Conservation (phyloP, 2,888 invertebrate genomes). For the Tenodera sinensis region DNA sequence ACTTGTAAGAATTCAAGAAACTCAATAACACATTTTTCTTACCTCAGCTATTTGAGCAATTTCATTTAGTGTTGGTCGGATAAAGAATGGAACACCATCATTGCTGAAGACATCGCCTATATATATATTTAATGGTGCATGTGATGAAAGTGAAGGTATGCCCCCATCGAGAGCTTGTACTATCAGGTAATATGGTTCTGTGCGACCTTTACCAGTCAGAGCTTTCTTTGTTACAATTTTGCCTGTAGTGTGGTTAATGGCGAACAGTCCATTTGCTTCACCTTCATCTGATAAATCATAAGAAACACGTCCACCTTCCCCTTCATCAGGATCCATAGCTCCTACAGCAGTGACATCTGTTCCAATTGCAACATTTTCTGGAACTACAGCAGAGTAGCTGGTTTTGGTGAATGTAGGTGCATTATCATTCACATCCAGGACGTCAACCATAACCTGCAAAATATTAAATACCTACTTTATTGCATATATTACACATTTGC, state of each 20-base stretch:
- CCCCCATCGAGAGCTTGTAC: conserved; percentile 70
- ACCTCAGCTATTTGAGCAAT: conserved; percentile 68
- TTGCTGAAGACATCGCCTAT: conserved; percentile 78
- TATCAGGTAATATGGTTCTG: conserved; percentile 65
- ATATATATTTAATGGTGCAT: conserved; percentile 60
- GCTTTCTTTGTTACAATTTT: conserved; percentile 61
- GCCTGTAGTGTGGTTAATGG: conserved; percentile 62
- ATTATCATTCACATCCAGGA: conserved; percentile 77
- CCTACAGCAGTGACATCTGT: conserved; percentile 63
- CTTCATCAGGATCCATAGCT: conserved; percentile 75
- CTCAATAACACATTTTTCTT: conserved; percentile 3
- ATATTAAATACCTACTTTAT: background rate
- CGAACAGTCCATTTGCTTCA: conserved; percentile 54
- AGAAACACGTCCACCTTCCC: conserved; percentile 63
- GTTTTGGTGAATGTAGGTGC: conserved; percentile 63
- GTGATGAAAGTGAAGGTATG: conserved; percentile 52
- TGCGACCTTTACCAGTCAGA: conserved; percentile 71
- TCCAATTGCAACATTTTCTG: conserved; percentile 68
- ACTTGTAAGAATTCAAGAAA: no score
- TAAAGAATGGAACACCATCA: conserved; percentile 73
- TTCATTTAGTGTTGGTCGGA: conserved; percentile 66
- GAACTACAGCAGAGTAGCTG: conserved; percentile 68
- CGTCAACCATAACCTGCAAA: conserved; percentile 58
- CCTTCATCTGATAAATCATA: conserved; percentile 68
- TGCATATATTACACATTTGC: background rate